Conservation (phyloP, 2,797 vertebrate genomes). For the Oreochromis mossambicus region DNA sequence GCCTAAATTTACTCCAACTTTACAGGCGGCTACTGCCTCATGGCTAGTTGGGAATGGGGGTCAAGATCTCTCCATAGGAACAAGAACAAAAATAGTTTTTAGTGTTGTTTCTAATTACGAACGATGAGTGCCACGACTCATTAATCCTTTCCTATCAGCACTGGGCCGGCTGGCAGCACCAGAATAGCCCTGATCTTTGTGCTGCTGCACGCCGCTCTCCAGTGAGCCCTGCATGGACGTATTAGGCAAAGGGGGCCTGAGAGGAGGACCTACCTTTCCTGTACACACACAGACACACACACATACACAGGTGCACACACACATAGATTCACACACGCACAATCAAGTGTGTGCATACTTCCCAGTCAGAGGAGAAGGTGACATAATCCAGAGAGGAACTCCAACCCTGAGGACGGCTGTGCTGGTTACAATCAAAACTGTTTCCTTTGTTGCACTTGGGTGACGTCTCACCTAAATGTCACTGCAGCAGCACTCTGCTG, state of each 20-base stretch:
- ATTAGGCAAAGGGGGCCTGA: conserved; percentile 78
- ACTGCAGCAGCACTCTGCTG: conserved; percentile 1
- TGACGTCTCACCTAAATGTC: conserved; percentile 21
- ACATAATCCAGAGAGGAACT: conserved; percentile 62
- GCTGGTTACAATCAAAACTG: conserved; percentile 55
- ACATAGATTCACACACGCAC: background rate
- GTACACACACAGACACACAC: background rate
- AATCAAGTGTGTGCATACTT: conserved; percentile 25
- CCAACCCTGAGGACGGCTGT: conserved; percentile 15
- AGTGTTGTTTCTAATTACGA: conserved; percentile 90
- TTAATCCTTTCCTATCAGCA: conserved; percentile 90
- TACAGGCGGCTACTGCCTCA: conserved; percentile 50
- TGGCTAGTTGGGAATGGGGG: conserved; percentile 50
- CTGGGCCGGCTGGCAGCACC: conserved; percentile 76
- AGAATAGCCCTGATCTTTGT: conserved; percentile 90
- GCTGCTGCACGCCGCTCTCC: conserved; percentile 71
- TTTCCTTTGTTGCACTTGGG: conserved; percentile 26
- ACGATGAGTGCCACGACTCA: conserved; percentile 82
- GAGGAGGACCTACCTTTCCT: conserved; percentile 60
- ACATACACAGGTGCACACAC: background rate
- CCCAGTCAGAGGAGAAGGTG: conserved; percentile 40
- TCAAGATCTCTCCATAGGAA: conserved; percentile 83
- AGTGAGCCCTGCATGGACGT: conserved; percentile 76
- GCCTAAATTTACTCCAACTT: conserved; percentile 79
- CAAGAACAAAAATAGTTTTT: conserved; percentile 82